Evolutionary conservation across 64 coral and sea anemone species (phyloP), one percentile per base, ranked within the genome.

Genomic region (Montipora capricornis): DNA sequence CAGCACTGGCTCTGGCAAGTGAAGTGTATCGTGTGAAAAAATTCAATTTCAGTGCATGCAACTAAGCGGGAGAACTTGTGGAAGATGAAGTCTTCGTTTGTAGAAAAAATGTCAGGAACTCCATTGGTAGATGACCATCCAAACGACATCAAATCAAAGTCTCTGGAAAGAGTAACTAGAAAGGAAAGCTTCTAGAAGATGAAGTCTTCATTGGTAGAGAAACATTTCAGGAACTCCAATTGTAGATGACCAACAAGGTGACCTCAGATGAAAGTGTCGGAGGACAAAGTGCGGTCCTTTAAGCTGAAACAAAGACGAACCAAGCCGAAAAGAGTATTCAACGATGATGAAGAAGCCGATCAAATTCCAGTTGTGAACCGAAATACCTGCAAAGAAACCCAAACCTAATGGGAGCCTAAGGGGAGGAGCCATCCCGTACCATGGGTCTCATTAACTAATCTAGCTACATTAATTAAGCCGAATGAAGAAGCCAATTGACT

Each of bases 41-140:
- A 81, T 81, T 81, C 19, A 22, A n/a, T 22, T 59, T 58, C 8
- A 47, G 13, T 47, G 79, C 79, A 81, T 51, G 79, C 79, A 81
- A 58, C 50, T 57, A 81, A 12, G 79, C 50, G 24, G 20, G 20
- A n/a, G 37, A 29, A 10, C 26, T 76, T 29, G 44, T 24, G n/a
- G 0, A 29, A 20, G 60, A 15, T 62, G 60, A 62, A 62, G 60
- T 62, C 60, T 0, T 62, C 60, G 13, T 0, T 8, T 9, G 60
- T 62, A 46, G 10, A 14, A 76, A 76, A 10, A 73, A 73, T 5
- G n/a, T 17, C 8, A 69, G 14, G 0, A 69, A 16, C 14, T 69
- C 8, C 16, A 19, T 13, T 3, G 9, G 67, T 19, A 5, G 12
- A 2, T 55, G 1, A 55, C 0, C 52, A 55, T 55, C 67, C 14